Base-by-base conservation (phyloP, 2,888 invertebrate species). In the Apodemia zela region DNA sequence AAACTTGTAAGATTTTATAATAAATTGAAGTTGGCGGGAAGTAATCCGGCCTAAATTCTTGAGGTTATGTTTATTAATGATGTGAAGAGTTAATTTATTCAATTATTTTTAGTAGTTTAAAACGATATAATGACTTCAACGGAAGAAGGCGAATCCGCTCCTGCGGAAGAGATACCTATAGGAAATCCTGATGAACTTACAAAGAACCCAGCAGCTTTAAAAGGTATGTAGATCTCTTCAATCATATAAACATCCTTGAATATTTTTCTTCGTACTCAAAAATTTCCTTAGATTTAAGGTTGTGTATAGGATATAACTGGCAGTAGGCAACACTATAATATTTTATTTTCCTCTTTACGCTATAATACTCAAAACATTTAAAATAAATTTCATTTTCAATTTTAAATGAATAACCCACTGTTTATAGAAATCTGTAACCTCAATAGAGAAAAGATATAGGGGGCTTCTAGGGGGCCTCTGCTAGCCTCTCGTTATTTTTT, bases 161-260 rank as follows among this genome's bases (percentile, higher is more conserved):
- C 81, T 13, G 64, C 73, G 38, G 87, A 85, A 65, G 89, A 89
- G 63, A 77, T 88, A 18, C 81, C 85, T 38, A 73, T 80, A 61
- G 91, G 89, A 67, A 89, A 94, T 76, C 94, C 94, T 59, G 93
- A 94, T 29, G 94, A 94, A 74, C 87, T 94, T 60, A 89, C 94
- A 33, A 94, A 94, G 80, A 93, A 94, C 77, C 93, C 94, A 59
- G 86, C 87, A 70, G 89, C 94, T 60, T 89, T 94, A 59, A 93
- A 93, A 93, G 93, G 94, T 94, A 85, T 15, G 6, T 42, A n/a
- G 4, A 13, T 38, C 13, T 33, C 7, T 2, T 33, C 8, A 10
- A 10, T 10, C 10, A 10, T 10, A 33, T 33, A 33, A 10, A 33
- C 6, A 29, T 7, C 6, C 29, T 29, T 29, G 29, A 29, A 29